phyloP scores from a whole-genome alignment of 2,113 vertebrate species.

The Globicephala melas region DNA sequence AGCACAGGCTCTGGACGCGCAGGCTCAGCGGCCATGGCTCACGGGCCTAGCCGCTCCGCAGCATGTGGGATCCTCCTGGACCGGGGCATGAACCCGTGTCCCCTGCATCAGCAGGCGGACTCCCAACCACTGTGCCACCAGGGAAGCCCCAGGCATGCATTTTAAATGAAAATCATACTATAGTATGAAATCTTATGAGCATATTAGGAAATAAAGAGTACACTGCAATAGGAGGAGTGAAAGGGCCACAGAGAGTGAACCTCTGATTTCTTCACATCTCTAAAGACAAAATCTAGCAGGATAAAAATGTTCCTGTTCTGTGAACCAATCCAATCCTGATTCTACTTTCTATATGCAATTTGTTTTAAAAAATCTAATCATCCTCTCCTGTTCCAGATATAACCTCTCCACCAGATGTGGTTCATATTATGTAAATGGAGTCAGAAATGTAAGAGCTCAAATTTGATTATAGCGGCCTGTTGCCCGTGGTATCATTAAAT shows the following conservation, averaged over 20 bases:
- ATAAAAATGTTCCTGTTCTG: neutral
- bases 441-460: conserved; percentile 61
- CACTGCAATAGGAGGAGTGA: rapidly evolving
- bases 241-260: neutral
- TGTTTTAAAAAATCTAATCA: conserved; percentile 61
- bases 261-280: neutral
- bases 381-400: conserved; percentile 49
- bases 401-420: conserved; percentile 53
- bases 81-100: too few relatives aligned
- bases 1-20: too few relatives aligned
- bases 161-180: neutral
- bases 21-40: too few relatives aligned
- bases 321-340: conserved; percentile 26
- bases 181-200: neutral
- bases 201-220: neutral
- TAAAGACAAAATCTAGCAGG: neutral
- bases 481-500: conserved; percentile 43
- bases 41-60: too few relatives aligned
- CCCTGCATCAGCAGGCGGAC: too few relatives aligned
- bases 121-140: too few relatives aligned
- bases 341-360: conserved; percentile 53
- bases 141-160: neutral
- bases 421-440: conserved; percentile 71
- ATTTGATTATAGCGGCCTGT: conserved; percentile 45
- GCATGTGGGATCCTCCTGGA: too few relatives aligned